phyloP scores from a whole-genome alignment of 2,113 vertebrate species.

The Oxygymnocypris stewartii region DNA sequence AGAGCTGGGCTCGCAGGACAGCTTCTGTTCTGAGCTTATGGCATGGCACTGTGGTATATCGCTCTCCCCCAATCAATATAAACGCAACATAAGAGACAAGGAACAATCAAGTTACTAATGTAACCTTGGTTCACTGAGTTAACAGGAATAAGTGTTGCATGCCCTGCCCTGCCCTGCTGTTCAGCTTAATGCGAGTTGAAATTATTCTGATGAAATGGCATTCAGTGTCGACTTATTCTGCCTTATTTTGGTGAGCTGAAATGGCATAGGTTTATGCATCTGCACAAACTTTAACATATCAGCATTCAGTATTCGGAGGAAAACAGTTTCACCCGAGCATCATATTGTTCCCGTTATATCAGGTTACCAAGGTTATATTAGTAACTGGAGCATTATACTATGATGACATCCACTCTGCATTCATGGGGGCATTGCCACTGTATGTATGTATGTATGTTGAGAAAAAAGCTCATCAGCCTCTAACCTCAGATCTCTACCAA shows the following conservation, averaged over 20 bases:
- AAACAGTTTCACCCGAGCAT: not conserved
- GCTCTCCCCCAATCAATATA: too few species aligned
- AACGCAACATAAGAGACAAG: too few species aligned
- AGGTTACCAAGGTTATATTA: not conserved
- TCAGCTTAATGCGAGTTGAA: not conserved
- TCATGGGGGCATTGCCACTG: slow-evolving; percentile 81
- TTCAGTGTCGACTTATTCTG: not conserved
- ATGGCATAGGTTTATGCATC: not conserved
- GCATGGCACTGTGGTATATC: too few species aligned
- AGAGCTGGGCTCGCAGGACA: not conserved
- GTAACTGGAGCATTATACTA: not conserved
- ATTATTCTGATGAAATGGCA: not conserved
- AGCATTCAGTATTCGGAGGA: not conserved
- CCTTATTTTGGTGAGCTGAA: not conserved
- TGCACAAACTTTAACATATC: not conserved
- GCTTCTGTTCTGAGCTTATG: not conserved
- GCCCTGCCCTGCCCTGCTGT: not conserved
- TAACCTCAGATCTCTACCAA: slow-evolving; percentile 45
- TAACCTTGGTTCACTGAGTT: too few species aligned
- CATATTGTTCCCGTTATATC: not conserved
- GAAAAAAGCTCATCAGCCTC: slow-evolving; percentile 50
- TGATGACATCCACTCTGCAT: slow-evolving; percentile 74
- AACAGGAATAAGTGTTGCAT: not conserved
- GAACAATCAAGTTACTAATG: too few species aligned
- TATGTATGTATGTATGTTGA: slow-evolving; percentile 74